Evolutionary conservation across 1,140 invertebrate genomes (phyloP).

Genomic region (Microvelia longipes): DNA sequence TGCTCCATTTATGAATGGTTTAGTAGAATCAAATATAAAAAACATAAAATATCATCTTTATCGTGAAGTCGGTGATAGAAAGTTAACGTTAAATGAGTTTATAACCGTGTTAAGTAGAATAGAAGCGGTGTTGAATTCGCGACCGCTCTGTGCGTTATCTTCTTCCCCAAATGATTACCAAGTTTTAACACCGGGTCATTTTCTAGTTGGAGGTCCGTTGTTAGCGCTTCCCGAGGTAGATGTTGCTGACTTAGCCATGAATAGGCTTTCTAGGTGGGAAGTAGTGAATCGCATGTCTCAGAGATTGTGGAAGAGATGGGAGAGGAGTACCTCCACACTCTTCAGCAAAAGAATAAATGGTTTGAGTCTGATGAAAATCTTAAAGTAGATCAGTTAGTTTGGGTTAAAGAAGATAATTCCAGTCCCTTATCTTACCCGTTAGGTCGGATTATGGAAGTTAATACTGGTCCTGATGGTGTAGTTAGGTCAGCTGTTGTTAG

Average conservation of each 20-base stretch:
- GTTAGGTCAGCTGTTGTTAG: too few relatives aligned
- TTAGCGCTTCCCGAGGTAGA: conserved; percentile 19
- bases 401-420: too few relatives aligned
- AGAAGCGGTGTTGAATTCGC: conserved; percentile 24
- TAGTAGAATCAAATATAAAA: background rate
- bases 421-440: too few relatives aligned
- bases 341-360: conserved; percentile 13
- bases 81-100: conserved; percentile 23
- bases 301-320: conserved; percentile 14
- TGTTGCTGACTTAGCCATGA: conserved; percentile 16
- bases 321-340: conserved; percentile 9
- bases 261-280: background rate
- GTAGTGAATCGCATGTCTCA: conserved; percentile 11
- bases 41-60: background rate
- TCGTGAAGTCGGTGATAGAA: background rate
- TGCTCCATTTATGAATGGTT: conserved; percentile 5
- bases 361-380: background rate
- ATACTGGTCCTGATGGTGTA: too few relatives aligned
- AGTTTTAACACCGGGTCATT: background rate
- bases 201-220: background rate
- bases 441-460: too few relatives aligned
- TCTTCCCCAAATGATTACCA: conserved; percentile 3
- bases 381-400: conserved; percentile 6
- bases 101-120: conserved; percentile 19
- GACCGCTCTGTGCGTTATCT: conserved; percentile 14